A percentile compares a stretch with the other conserved stretches of the same genome.
These are phyloP conservation scores for Tenthredo notha DNA, from an alignment of 2,888 invertebrate genomes.

Conservation along the genomic window DNA sequence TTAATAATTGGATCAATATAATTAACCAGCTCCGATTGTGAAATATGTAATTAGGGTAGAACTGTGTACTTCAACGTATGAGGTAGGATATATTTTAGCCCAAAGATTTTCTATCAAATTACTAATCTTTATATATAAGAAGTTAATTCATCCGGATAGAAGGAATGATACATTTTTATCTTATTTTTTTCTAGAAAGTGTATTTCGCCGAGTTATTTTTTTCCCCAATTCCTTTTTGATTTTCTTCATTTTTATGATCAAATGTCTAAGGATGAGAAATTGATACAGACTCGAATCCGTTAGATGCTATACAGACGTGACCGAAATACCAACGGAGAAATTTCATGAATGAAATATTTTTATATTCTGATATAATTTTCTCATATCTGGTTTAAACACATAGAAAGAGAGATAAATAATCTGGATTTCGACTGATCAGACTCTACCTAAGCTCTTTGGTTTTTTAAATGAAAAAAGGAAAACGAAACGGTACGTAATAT, in stretches of 20 bases:
- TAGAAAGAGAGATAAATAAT: background rate
- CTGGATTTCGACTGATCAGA: background rate
- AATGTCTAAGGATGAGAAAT: background rate
- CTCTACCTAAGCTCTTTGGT: background rate
- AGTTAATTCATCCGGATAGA: background rate
- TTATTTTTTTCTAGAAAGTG: background rate
- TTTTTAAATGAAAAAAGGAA: background rate
- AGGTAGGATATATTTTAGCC: no score
- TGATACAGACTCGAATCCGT: background rate
- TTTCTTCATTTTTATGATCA: background rate
- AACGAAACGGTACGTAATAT: background rate
- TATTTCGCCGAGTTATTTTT: background rate
- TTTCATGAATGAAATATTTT: background rate
- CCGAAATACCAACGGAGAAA: background rate
- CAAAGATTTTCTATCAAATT: no score
- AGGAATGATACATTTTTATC: background rate
- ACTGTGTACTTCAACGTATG: no score
- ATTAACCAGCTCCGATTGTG: background rate
- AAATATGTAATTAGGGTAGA: no score
- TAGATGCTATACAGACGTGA: background rate
- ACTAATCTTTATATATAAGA: no score
- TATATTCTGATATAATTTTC: background rate
- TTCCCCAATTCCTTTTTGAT: background rate
- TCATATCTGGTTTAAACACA: background rate
- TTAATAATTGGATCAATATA: background rate